These are phyloP conservation scores for Trypoxylon attenuatum DNA, from an alignment of 2,888 invertebrate species.

Conservation along the genomic window DNA sequence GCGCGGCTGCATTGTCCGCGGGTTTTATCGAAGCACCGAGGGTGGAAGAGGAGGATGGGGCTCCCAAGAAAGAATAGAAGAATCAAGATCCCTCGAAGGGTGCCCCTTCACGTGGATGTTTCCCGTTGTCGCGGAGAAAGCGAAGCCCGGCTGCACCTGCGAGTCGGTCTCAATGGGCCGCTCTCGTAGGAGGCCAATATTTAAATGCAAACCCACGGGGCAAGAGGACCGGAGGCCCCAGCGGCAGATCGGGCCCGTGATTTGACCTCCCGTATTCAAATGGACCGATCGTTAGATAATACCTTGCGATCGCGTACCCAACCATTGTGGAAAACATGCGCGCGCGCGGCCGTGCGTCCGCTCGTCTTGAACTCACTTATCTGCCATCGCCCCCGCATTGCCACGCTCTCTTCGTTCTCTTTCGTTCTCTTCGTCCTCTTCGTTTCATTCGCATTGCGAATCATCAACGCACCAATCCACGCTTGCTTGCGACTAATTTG, in stretches of 20 bases:
- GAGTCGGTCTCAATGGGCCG: conserved; percentile 50
- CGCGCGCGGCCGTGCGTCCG: conserved; percentile 4
- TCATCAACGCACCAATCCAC: too few species aligned
- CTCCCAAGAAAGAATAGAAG: conserved; percentile 50
- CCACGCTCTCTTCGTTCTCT: too few species aligned
- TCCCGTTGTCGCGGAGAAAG: conserved; percentile 55
- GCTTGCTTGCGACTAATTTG: too few species aligned
- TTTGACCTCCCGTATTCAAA: conserved; percentile 64
- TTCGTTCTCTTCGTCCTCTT: too few species aligned
- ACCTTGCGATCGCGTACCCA: conserved; percentile 61
- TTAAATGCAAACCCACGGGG: conserved; percentile 60
- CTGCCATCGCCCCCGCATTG: background rate
- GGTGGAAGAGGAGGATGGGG: conserved; percentile 19
- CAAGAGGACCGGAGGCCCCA: conserved; percentile 24
- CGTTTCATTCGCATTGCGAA: too few species aligned
- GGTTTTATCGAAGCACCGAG: conserved; percentile 35
- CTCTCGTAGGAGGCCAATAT: conserved; percentile 67
- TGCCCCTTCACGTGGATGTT: conserved; percentile 43
- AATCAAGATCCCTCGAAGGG: conserved; percentile 51
- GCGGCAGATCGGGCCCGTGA: conserved; percentile 50
- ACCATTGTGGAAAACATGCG: conserved; percentile 29
- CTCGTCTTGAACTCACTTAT: background rate
- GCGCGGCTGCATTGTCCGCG: conserved; percentile 46
- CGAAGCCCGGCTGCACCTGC: conserved; percentile 59
- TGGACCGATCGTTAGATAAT: conserved; percentile 67